Conservation (phyloP, 1,140 invertebrate species). For the Saxidomus purpurata region DNA sequence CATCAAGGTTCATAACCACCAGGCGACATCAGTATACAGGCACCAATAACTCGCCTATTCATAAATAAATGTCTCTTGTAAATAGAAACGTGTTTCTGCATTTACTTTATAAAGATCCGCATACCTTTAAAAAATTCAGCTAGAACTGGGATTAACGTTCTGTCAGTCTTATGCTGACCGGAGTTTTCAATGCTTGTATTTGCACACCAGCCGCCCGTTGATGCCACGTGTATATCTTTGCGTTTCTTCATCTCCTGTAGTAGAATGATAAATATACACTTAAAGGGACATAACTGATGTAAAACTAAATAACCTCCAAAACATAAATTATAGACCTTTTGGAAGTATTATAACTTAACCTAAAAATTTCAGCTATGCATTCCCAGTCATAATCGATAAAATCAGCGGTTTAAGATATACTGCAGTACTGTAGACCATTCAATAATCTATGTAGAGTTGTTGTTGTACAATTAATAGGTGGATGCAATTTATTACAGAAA, state of each 20-base stretch:
- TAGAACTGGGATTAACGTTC: not conserved
- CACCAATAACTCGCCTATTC: not conserved
- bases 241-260: not conserved
- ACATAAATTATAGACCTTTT: too few species aligned
- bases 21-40: not conserved
- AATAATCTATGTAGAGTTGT: too few species aligned
- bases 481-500: too few species aligned
- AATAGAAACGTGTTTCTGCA: not conserved
- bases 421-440: too few species aligned
- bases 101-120: not conserved
- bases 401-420: too few species aligned
- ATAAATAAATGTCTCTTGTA: not conserved
- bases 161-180: conserved; percentile 52
- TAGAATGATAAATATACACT: not conserved
- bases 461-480: too few species aligned
- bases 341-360: too few species aligned
- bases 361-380: too few species aligned
- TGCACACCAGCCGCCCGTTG: conserved; percentile 53
- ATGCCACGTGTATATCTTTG: not conserved
- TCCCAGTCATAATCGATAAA: too few species aligned
- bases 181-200: conserved; percentile 51
- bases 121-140: conserved; percentile 55
- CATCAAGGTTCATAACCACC: not conserved
- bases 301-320: too few species aligned
- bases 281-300: not conserved